phyloP scores from a whole-genome alignment of 2,888 invertebrate genomes.

The Eristalis intricaria region DNA sequence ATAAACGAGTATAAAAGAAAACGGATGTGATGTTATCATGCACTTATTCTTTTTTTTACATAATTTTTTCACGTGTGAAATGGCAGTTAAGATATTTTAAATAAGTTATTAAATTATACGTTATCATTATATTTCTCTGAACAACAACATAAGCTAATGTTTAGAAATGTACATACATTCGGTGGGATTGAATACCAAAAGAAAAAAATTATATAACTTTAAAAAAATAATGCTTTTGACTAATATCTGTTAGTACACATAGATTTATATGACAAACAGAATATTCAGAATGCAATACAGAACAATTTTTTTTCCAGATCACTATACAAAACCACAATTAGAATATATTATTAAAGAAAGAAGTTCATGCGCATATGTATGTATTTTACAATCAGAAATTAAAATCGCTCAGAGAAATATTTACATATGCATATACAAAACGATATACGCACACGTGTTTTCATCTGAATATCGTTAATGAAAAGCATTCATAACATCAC shows the following conservation, averaged over 20 bases:
- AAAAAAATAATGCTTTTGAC: conserved; percentile 32
- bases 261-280: conserved; percentile 2
- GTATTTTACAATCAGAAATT: conserved; percentile 43
- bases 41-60: conserved; percentile 22
- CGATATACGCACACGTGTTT: conserved; percentile 16
- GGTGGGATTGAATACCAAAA: conserved; percentile 69
- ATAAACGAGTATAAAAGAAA: conserved; percentile 16
- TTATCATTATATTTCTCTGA: conserved; percentile 56
- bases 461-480: conserved; percentile 28
- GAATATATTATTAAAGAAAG: conserved; percentile 16
- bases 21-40: conserved; percentile 64
- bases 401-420: conserved; percentile 60
- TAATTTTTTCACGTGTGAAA: conserved; percentile 45
- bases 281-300: conserved; percentile 22
- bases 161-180: conserved; percentile 63
- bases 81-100: conserved; percentile 55
- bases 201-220: neutral
- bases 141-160: conserved; percentile 42
- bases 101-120: conserved; percentile 17
- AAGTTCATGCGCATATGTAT: conserved; percentile 47
- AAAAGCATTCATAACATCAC: conserved; percentile 69
- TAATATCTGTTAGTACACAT: conserved; percentile 37
- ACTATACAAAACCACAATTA: conserved; percentile 19
- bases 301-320: conserved; percentile 8
- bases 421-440: conserved; percentile 11